Percentiles rank a stretch among this genome's conserved stretches.
Conservation (phyloP, 92 coral and sea anemone genomes). For the Epizoanthus illoricatus region DNA sequence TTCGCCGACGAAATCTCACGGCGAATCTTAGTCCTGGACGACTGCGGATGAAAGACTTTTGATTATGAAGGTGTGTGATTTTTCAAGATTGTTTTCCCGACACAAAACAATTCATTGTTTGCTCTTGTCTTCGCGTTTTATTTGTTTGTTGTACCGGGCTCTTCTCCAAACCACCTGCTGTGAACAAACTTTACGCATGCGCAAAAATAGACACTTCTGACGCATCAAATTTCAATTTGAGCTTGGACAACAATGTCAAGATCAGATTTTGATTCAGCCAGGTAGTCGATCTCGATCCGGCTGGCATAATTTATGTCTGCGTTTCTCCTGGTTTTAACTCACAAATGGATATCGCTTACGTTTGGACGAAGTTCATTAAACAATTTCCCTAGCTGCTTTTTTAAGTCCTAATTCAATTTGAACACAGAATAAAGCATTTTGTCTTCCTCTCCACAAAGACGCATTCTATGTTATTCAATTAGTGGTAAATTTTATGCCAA, state of each 20-base stretch:
- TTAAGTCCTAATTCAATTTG: constrained; percentile 23
- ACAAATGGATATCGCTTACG: neutral
- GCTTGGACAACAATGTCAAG: constrained; percentile 4
- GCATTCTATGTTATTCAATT: constrained; percentile 37
- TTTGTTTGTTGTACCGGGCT: constrained; percentile 1
- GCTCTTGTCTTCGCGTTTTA: constrained; percentile 23
- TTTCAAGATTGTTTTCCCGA: constrained; percentile 28
- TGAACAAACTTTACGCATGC: constrained; percentile 10
- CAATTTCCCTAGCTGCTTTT: constrained; percentile 29
- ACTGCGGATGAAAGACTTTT: neutral
- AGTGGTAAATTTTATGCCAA: constrained; percentile 38
- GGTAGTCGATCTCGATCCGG: neutral
- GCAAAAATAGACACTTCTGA: neutral
- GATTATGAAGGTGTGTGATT: constrained; percentile 20
- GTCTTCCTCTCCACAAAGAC: constrained; percentile 28
- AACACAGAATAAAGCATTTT: constrained; percentile 25
- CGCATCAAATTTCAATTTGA: constrained; percentile 6
- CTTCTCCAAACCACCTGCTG: constrained; percentile 33
- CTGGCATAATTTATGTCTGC: neutral
- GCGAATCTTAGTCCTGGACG: constrained; percentile 15
- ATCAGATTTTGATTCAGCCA: constrained; percentile 4
- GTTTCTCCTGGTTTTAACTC: neutral
- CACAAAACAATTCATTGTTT: constrained; percentile 31
- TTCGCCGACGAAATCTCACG: constrained; percentile 23
- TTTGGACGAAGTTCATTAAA: constrained; percentile 11